phyloP scores from a whole-genome alignment of 2,113 vertebrate genomes.

The Scomber colias region DNA sequence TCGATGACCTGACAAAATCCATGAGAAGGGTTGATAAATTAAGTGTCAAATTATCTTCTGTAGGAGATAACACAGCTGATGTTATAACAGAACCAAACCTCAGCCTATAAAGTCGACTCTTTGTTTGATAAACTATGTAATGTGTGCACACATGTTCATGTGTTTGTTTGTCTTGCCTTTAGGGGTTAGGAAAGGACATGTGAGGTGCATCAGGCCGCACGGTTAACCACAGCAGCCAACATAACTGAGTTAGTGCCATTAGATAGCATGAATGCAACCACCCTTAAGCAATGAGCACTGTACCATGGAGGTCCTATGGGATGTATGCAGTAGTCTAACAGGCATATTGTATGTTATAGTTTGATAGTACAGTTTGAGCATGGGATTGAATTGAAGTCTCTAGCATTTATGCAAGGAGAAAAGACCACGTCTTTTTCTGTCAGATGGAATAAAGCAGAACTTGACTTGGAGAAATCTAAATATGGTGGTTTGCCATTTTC shows the following conservation, averaged over 20 bases:
- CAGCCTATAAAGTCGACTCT: neutral
- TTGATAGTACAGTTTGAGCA: slow-evolving; percentile 41
- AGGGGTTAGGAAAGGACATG: slow-evolving; percentile 32
- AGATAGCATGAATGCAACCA: slow-evolving; percentile 39
- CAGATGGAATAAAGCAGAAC: slow-evolving; percentile 62
- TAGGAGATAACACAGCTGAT: slow-evolving; percentile 22
- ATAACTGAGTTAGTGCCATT: slow-evolving; percentile 46
- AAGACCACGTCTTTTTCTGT: slow-evolving; percentile 64
- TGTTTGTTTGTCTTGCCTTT: slow-evolving; percentile 34
- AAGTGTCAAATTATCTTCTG: slow-evolving; percentile 34
- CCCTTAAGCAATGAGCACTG: slow-evolving; percentile 45
- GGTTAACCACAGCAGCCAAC: slow-evolving; percentile 33
- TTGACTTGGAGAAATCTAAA: slow-evolving; percentile 74
- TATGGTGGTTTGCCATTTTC: slow-evolving; percentile 79
- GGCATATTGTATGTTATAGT: slow-evolving; percentile 45
- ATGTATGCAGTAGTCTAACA: slow-evolving; percentile 1
- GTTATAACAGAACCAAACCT: neutral
- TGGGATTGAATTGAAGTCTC: slow-evolving; percentile 66
- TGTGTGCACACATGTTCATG: slow-evolving; percentile 12
- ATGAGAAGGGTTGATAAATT: slow-evolving; percentile 23
- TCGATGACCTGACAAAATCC: slow-evolving; percentile 36
- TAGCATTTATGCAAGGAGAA: slow-evolving; percentile 63
- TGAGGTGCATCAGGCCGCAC: slow-evolving; percentile 29
- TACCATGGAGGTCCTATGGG: slow-evolving; percentile 35
- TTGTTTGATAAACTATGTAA: slow-evolving; percentile 7